These are phyloP conservation scores for Prorops nasuta DNA, from an alignment of 1,140 invertebrate genomes.

Conservation along the genomic window DNA sequence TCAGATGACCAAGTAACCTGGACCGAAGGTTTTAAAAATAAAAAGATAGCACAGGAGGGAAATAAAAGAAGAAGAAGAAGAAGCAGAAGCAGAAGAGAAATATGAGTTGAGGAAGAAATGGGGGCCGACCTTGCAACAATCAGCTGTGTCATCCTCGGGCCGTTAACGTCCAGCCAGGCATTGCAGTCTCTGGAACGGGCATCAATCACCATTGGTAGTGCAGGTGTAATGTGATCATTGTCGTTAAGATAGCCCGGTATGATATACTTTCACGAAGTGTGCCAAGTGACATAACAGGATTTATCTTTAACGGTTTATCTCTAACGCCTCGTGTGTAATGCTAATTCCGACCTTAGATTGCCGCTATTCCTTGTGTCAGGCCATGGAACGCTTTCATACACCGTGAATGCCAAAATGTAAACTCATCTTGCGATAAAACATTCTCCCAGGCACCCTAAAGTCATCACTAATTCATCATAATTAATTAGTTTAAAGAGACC, in stretches of 20 bases:
- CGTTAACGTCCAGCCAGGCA: constrained; percentile 46
- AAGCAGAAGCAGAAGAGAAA: constrained; percentile 26
- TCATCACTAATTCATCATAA: no score
- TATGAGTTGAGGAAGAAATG: constrained; percentile 1
- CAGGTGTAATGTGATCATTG: constrained; percentile 51
- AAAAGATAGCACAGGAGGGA: constrained; percentile 34
- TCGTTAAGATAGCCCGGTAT: constrained; percentile 38
- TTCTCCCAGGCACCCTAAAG: no score
- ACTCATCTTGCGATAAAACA: no score
- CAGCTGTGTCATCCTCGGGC: constrained; percentile 54
- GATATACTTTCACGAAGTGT: constrained; percentile 32
- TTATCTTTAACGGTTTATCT: constrained; percentile 34
- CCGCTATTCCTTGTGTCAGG: constrained; percentile 5
- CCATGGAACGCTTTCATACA: no score
- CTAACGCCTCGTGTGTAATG: neutral
- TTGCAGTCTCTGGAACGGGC: constrained; percentile 39
- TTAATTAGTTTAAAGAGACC: no score
- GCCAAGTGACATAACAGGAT: constrained; percentile 40
- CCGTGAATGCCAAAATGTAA: no score
- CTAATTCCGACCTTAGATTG: neutral
- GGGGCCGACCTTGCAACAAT: constrained; percentile 49
- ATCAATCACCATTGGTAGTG: constrained; percentile 51
- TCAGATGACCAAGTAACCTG: constrained; percentile 53
- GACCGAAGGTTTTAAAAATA: constrained; percentile 37
- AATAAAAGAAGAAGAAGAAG: constrained; percentile 45